Percentiles rank a stretch among this genome's conserved stretches.
phyloP scores from a whole-genome alignment of 2,797 vertebrate species.

The Syngnathus acus region DNA sequence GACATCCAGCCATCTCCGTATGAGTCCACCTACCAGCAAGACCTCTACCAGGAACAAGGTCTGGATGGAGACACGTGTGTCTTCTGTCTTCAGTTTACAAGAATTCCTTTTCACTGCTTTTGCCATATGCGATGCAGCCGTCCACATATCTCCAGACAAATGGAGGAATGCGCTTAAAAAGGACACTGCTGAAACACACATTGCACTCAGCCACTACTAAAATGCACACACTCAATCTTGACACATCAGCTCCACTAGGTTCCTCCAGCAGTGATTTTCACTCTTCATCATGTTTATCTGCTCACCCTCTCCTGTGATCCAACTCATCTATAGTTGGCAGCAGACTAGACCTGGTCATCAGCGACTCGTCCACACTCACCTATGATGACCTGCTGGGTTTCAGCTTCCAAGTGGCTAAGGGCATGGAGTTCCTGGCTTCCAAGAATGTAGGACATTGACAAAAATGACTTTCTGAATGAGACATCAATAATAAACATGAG shows the following conservation, averaged over 20 bases:
- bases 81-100: background rate
- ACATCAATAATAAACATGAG: background rate
- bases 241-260: background rate
- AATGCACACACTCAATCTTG: background rate
- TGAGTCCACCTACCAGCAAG: conserved; percentile 83
- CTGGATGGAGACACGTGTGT: background rate
- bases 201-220: background rate
- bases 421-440: conserved; percentile 97
- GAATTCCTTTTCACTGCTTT: background rate
- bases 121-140: background rate
- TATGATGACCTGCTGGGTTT: conserved; percentile 89
- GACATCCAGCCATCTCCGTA: conserved; percentile 90
- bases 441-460: conserved; percentile 79
- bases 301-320: background rate
- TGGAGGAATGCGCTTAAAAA: conserved; percentile 7
- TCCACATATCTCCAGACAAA: conserved; percentile 3
- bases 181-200: background rate
- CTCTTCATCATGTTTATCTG: background rate
- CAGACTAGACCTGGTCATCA: conserved; percentile 77
- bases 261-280: background rate
- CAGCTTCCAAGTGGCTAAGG: conserved; percentile 96
- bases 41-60: conserved; percentile 82
- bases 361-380: conserved; percentile 83
- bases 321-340: conserved; percentile 65
- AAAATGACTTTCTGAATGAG: background rate